Conservation (phyloP, 2,113 vertebrate species). For the Xenopus laevis region DNA sequence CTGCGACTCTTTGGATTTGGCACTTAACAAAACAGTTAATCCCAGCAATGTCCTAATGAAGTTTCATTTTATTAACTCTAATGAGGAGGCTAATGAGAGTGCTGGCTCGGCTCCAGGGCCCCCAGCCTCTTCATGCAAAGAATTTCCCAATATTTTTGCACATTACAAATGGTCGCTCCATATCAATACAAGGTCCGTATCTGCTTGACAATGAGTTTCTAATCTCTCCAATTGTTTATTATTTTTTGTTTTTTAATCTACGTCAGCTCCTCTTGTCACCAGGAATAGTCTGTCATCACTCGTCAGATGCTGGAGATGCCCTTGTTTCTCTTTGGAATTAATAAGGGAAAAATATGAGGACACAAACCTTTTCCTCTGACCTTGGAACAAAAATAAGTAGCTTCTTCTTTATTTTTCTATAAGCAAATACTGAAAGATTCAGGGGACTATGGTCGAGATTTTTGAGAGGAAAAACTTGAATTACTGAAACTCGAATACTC, state of each 20-base stretch:
- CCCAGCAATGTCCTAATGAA: background rate
- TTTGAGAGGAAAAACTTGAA: no score
- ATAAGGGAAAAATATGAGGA: slow-evolving; percentile 52
- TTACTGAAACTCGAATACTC: no score
- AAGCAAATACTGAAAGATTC: no score
- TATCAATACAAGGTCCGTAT: slow-evolving; percentile 47
- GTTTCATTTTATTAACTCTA: slow-evolving; percentile 18
- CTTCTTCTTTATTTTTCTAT: no score
- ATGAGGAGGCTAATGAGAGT: slow-evolving; percentile 27
- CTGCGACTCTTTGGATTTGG: background rate
- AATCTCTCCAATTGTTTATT: slow-evolving; percentile 54
- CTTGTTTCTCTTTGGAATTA: slow-evolving; percentile 50
- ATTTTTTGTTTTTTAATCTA: slow-evolving; percentile 54
- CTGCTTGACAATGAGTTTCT: slow-evolving; percentile 48
- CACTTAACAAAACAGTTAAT: background rate
- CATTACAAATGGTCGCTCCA: slow-evolving; percentile 48
- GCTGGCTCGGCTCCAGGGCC: fast-evolving
- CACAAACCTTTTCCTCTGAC: slow-evolving; percentile 48
- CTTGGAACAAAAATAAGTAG: slow-evolving; percentile 39
- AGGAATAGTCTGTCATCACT: slow-evolving; percentile 50
- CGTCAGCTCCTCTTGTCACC: slow-evolving; percentile 49
- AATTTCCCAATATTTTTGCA: slow-evolving; percentile 37
- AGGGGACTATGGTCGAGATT: no score
- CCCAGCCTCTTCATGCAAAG: background rate
- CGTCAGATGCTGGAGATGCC: slow-evolving; percentile 22